Evolutionary conservation across 2,888 invertebrate genomes (phyloP).

Genomic region (Unio delphinus): DNA sequence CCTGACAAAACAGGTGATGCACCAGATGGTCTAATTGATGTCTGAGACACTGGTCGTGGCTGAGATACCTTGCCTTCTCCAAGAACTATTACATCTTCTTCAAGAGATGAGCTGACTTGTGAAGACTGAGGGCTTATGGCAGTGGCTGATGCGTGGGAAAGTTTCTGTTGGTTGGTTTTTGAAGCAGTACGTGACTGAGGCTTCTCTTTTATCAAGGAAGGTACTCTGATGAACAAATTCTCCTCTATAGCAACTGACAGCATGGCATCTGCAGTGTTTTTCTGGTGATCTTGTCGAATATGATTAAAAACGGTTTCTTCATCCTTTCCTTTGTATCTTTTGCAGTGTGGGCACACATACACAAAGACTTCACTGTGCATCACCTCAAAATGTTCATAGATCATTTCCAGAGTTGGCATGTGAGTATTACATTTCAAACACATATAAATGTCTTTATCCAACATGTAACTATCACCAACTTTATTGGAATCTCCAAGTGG

Average conservation of each 20-base stretch:
- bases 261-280: constrained; percentile 31
- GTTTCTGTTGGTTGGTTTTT: constrained; percentile 6
- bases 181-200: constrained; percentile 10
- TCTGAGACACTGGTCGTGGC: neutral
- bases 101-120: neutral
- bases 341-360: constrained; percentile 51
- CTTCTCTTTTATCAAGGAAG: constrained; percentile 44
- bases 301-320: constrained; percentile 47
- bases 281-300: constrained; percentile 32
- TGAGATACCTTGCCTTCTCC: neutral
- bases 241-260: constrained; percentile 54
- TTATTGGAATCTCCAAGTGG: constrained; percentile 40
- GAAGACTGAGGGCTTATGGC: neutral
- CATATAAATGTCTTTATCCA: constrained; percentile 61
- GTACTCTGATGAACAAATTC: constrained; percentile 45
- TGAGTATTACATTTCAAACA: constrained; percentile 58
- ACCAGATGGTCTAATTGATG: neutral
- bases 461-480: constrained; percentile 40
- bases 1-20: constrained; percentile 4
- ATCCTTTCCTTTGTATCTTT: constrained; percentile 48
- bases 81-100: too few relatives aligned
- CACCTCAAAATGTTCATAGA: constrained; percentile 53
- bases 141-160: constrained; percentile 1
- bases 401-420: constrained; percentile 53
- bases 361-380: constrained; percentile 58